phyloP scores from a whole-genome alignment of 2,888 invertebrate genomes.

The Apamea anceps region DNA sequence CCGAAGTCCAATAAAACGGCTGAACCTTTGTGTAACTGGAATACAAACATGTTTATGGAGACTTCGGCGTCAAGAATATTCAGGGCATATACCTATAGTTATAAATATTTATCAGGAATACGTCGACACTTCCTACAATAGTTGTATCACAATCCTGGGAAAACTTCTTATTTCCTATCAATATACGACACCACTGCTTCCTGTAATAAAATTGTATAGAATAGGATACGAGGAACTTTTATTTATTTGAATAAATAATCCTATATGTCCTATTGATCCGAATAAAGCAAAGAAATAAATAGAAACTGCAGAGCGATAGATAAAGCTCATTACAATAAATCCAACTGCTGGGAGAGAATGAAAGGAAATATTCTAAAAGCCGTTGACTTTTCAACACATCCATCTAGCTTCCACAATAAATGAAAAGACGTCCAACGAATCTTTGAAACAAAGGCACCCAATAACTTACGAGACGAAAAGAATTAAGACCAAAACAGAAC shows the following conservation, averaged over 20 bases:
- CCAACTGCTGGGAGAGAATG: not conserved
- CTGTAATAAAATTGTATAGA: constrained; percentile 30
- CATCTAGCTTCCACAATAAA: constrained; percentile 22
- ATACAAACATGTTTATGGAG: constrained; percentile 45
- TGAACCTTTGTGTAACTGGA: constrained; percentile 24
- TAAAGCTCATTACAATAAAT: constrained; percentile 36
- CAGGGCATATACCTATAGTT: constrained; percentile 16
- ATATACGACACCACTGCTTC: constrained; percentile 23
- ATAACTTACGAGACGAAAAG: constrained; percentile 53
- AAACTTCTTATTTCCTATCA: constrained; percentile 39
- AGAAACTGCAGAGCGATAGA: constrained; percentile 11
- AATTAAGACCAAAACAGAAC: constrained; percentile 61
- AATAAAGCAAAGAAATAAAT: constrained; percentile 33
- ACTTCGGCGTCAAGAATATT: constrained; percentile 42
- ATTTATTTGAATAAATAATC: constrained; percentile 41
- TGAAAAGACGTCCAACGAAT: constrained; percentile 29
- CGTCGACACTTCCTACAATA: constrained; percentile 26
- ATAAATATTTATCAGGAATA: constrained; percentile 56
- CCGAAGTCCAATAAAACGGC: constrained; percentile 29
- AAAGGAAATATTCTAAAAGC: constrained; percentile 3
- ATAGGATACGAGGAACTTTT: constrained; percentile 28
- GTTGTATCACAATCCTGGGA: constrained; percentile 22
- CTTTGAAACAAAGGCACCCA: constrained; percentile 30
- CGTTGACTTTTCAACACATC: constrained; percentile 23
- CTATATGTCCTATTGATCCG: constrained; percentile 37